Evolutionary conservation across 2,113 vertebrate genomes (phyloP).

Genomic region (Salvelinus namaycush): DNA sequence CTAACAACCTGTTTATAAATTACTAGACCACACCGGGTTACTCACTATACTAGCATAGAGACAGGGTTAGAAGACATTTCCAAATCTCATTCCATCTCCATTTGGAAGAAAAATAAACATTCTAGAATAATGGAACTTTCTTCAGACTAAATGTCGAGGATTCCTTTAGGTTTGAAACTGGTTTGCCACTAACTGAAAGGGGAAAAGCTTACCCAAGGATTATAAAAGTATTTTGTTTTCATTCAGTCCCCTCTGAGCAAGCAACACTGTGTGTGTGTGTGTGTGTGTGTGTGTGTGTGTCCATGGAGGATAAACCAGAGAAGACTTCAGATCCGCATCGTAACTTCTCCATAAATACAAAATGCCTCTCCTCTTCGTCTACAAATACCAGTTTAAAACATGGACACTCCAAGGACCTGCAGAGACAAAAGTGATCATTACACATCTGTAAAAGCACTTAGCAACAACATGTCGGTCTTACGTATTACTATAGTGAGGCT

Average conservation of each 20-base stretch:
- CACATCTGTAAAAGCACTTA: neutral
- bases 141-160: slow-evolving; percentile 67
- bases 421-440: slow-evolving; percentile 53
- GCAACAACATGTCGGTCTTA: neutral
- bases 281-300: too few species aligned
- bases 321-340: slow-evolving; percentile 90
- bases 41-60: slow-evolving; percentile 73
- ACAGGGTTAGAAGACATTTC: slow-evolving; percentile 72
- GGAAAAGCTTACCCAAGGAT: slow-evolving; percentile 78
- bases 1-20: slow-evolving; percentile 84
- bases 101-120: slow-evolving; percentile 60
- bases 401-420: slow-evolving; percentile 98
- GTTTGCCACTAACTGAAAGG: slow-evolving; percentile 67
- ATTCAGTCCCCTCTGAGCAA: slow-evolving; percentile 90
- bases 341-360: slow-evolving; percentile 89
- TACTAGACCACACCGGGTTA: slow-evolving; percentile 84
- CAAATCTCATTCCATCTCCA: slow-evolving; percentile 72
- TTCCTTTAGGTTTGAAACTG: slow-evolving; percentile 75
- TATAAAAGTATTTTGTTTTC: slow-evolving; percentile 72
- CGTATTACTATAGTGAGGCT: too few species aligned
- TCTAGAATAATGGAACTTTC: slow-evolving; percentile 69
- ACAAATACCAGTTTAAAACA: slow-evolving; percentile 90
- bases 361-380: slow-evolving; percentile 85
- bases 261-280: slow-evolving; percentile 76
- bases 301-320: slow-evolving; percentile 82